Percentiles rank a stretch among this genome's conserved stretches.
These are phyloP conservation scores for Drosophila testacea DNA, from an alignment of 2,888 invertebrate species.

Conservation along the genomic window DNA sequence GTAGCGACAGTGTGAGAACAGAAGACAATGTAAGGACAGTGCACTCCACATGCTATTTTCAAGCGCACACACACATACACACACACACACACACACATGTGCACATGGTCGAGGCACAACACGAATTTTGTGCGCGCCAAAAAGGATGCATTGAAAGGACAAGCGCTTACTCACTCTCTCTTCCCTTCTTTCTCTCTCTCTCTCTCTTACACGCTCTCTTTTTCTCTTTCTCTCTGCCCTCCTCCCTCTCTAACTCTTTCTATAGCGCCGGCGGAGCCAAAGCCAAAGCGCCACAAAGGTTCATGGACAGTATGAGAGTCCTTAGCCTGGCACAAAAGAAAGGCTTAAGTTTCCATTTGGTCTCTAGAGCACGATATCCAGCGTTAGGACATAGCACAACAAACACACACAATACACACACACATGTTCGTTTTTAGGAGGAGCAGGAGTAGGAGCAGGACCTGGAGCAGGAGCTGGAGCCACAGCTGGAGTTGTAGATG, in stretches of 20 bases:
- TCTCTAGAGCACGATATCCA: conserved; percentile 82
- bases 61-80: conserved; percentile 38
- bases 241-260: background rate
- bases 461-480: conserved; percentile 21
- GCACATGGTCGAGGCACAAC: conserved; percentile 47
- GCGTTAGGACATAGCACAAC: conserved; percentile 54
- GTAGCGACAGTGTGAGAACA: conserved; percentile 30
- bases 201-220: background rate
- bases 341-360: conserved; percentile 84
- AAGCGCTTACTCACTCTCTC: conserved; percentile 7
- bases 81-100: conserved; percentile 32
- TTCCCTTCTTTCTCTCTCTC: background rate
- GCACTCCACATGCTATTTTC: conserved; percentile 72
- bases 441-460: conserved; percentile 22
- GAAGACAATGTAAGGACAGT: conserved; percentile 76
- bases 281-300: conserved; percentile 74
- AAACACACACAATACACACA: conserved; percentile 38
- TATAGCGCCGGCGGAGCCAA: conserved; percentile 25
- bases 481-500: conserved; percentile 20
- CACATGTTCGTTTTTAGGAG: conserved; percentile 2
- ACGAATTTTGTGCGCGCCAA: conserved; percentile 69
- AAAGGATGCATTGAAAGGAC: conserved; percentile 77
- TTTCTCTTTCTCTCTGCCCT: background rate
- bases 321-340: conserved; percentile 81
- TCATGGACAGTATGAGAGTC: conserved; percentile 81